These are phyloP conservation scores for Dermolepida albohirtum DNA, from an alignment of 2,888 invertebrate species.

Conservation along the genomic window DNA sequence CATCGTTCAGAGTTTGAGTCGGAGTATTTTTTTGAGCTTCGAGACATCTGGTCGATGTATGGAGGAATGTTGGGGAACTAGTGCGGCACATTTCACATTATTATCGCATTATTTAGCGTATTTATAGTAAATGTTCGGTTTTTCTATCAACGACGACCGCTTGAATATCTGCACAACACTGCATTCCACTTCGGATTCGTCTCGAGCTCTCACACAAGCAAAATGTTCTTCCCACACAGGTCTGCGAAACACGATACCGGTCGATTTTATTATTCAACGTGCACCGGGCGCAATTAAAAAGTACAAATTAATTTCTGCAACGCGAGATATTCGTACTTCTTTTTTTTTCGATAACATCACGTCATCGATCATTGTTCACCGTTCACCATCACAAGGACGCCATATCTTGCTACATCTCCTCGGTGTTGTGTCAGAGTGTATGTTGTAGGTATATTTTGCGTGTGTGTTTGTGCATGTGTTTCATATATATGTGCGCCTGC, in stretches of 20 bases:
- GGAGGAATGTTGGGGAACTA: conserved; percentile 47
- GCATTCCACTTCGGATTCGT: conserved; percentile 44
- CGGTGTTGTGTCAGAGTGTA: conserved; percentile 4
- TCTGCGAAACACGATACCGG: conserved; percentile 25
- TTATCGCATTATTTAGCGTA: conserved; percentile 48
- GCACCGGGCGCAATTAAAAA: conserved; percentile 42
- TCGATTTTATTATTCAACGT: conserved; percentile 34
- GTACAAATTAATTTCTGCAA: conserved; percentile 43
- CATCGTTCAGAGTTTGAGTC: neutral
- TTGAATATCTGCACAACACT: conserved; percentile 45
- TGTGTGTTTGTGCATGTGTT: conserved; percentile 9
- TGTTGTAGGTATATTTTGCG: conserved; percentile 16
- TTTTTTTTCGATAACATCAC: conserved; percentile 38
- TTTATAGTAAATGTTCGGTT: conserved; percentile 47
- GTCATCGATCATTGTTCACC: conserved; percentile 40
- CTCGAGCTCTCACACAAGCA: conserved; percentile 37
- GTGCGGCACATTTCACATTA: conserved; percentile 49
- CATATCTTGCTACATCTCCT: conserved; percentile 34
- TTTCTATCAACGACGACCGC: conserved; percentile 37
- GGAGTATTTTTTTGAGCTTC: conserved; percentile 7
- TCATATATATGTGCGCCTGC: conserved; percentile 8
- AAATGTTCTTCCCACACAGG: conserved; percentile 29
- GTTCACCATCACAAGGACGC: conserved; percentile 40
- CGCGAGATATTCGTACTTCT: conserved; percentile 26
- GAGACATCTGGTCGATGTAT: conserved; percentile 42